Percentiles rank a stretch among this genome's conserved stretches.
Conservation (phyloP, 1,140 invertebrate genomes). For the Mercenaria mercenaria region DNA sequence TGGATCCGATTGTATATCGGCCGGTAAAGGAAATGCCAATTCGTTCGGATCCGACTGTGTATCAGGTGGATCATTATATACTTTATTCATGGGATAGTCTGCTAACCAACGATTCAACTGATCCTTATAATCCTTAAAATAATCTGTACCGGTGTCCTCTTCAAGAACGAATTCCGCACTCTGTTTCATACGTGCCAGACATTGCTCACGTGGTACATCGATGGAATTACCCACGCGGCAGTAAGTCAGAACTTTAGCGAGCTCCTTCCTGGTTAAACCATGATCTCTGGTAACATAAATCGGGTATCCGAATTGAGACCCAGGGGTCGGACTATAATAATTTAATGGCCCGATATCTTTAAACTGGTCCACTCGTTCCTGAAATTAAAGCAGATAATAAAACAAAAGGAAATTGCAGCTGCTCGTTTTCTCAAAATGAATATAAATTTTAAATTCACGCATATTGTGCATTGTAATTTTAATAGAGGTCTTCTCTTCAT, state of each 20-base stretch:
- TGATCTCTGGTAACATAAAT: background rate
- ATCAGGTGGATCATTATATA: background rate
- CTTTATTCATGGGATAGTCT: background rate
- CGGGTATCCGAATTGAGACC: background rate
- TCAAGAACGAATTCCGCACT: slow-evolving; percentile 11
- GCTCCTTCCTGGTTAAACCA: background rate
- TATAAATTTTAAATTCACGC: too few relatives aligned
- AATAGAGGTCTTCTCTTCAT: too few relatives aligned
- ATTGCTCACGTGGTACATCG: background rate
- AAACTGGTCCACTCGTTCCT: background rate
- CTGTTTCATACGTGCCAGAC: background rate
- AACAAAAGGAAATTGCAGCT: too few relatives aligned
- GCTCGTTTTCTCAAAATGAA: too few relatives aligned
- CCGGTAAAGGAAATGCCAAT: slow-evolving; percentile 25
- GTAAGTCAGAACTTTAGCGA: background rate
- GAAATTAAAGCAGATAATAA: background rate
- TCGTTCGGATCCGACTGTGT: background rate
- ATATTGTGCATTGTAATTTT: too few relatives aligned
- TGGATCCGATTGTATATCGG: background rate
- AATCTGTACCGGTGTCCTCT: background rate
- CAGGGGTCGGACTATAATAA: background rate
- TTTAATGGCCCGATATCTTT: background rate
- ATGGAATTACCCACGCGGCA: slow-evolving; percentile 8
- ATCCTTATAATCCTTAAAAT: background rate
- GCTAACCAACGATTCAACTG: slow-evolving; percentile 1